phyloP scores from a whole-genome alignment of 2,113 vertebrate species.

The Hemibagrus wyckioides region DNA sequence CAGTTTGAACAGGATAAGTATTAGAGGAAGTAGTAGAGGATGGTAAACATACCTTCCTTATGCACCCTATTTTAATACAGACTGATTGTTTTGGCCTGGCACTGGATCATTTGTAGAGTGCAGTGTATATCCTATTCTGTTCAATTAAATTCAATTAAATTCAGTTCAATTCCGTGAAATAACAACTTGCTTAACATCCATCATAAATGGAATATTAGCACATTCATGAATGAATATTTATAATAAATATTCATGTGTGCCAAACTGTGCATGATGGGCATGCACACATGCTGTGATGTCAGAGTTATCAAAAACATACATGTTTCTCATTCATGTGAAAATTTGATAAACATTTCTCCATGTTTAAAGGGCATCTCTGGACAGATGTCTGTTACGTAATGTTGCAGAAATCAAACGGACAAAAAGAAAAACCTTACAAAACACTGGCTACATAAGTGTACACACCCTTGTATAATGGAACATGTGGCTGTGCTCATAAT shows the following conservation, averaged over 20 bases:
- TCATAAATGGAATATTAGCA: too few relatives aligned
- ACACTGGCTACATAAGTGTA: too few relatives aligned
- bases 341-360: neutral
- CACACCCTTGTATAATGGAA: too few relatives aligned
- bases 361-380: neutral
- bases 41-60: neutral
- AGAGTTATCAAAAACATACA: neutral
- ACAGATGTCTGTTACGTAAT: neutral
- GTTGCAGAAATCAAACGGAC: neutral
- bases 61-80: neutral
- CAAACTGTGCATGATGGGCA: neutral
- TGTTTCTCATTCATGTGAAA: too few relatives aligned
- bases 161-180: too few relatives aligned
- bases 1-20: neutral
- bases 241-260: too few relatives aligned
- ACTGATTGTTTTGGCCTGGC: neutral
- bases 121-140: neutral
- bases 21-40: too few relatives aligned
- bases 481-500: neutral
- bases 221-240: too few relatives aligned
- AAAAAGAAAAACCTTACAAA: neutral
- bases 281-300: neutral
- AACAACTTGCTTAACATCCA: too few relatives aligned
- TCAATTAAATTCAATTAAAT: too few relatives aligned
- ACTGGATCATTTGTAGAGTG: neutral